phyloP scores from a whole-genome alignment of 2,797 vertebrate genomes.

The Anguilla obscura region DNA sequence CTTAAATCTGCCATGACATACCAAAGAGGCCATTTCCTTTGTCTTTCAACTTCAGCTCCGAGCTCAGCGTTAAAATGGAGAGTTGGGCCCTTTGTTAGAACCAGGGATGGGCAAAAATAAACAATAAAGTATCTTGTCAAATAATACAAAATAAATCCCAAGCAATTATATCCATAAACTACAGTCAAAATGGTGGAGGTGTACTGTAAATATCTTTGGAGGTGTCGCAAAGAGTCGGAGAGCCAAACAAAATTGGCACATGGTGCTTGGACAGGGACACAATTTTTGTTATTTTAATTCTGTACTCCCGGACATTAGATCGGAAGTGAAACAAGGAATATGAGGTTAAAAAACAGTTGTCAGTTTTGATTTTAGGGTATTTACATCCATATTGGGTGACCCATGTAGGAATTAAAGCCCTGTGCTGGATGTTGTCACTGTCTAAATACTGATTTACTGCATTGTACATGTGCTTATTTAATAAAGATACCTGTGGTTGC shows the following conservation, averaged over 20 bases:
- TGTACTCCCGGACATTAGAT: background rate
- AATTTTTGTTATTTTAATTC: background rate
- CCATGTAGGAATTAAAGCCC: background rate
- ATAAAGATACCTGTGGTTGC: no score
- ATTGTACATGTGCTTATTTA: no score
- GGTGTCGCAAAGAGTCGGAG: no score
- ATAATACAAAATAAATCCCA: no score
- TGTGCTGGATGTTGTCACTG: background rate
- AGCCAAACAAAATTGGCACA: background rate
- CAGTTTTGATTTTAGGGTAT: background rate
- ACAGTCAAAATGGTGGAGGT: no score
- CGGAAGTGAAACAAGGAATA: background rate
- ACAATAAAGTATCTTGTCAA: background rate
- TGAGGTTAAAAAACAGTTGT: background rate
- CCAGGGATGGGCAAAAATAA: background rate
- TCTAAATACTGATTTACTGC: no score
- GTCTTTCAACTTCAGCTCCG: constrained; percentile 10
- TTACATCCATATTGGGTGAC: background rate
- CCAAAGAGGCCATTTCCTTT: background rate
- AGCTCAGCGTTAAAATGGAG: background rate
- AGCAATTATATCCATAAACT: no score
- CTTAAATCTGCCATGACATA: background rate
- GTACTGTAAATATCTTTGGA: no score
- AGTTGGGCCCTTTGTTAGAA: background rate
- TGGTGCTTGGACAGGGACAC: background rate